A percentile compares a stretch with the other conserved stretches of the same genome.
Conservation (phyloP, 2,113 vertebrate species). For the Tretioscincus oriximinensis region DNA sequence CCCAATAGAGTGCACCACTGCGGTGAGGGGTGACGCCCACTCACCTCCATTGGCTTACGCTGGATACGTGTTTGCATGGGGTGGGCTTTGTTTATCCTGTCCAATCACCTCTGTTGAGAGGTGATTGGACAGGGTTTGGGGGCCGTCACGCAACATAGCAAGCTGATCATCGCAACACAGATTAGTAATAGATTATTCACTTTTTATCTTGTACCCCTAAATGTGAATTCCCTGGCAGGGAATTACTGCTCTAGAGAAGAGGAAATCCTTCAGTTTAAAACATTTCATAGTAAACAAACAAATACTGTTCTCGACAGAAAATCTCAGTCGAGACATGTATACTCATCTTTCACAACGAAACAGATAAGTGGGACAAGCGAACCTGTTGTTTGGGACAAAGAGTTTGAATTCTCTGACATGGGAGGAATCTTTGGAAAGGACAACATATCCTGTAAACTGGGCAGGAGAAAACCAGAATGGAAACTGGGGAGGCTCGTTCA, state of each 20-base stretch:
- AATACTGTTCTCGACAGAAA: background rate
- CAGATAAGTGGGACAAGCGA: background rate
- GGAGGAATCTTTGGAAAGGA: conserved; percentile 89
- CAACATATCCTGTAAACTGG: conserved; percentile 92
- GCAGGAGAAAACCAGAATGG: conserved; percentile 98
- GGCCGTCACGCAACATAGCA: too few species aligned
- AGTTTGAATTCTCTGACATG: conserved; percentile 90
- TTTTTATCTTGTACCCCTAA: too few species aligned
- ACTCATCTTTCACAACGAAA: background rate
- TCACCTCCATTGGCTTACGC: too few species aligned
- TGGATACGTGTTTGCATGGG: too few species aligned
- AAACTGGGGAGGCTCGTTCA: conserved; percentile 92
- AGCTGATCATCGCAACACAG: too few species aligned
- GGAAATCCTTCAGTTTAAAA: background rate
- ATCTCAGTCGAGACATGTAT: background rate
- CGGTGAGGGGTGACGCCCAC: too few species aligned
- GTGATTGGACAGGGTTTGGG: too few species aligned
- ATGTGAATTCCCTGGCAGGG: too few species aligned
- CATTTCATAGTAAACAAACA: background rate
- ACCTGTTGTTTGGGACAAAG: conserved; percentile 92
- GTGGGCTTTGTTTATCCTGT: too few species aligned
- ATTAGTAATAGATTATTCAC: too few species aligned
- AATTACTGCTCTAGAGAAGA: background rate
- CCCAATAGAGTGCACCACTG: too few species aligned
- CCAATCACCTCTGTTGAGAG: too few species aligned